Conservation (phyloP, 2,888 invertebrate species). For the Stramonita haemastoma region DNA sequence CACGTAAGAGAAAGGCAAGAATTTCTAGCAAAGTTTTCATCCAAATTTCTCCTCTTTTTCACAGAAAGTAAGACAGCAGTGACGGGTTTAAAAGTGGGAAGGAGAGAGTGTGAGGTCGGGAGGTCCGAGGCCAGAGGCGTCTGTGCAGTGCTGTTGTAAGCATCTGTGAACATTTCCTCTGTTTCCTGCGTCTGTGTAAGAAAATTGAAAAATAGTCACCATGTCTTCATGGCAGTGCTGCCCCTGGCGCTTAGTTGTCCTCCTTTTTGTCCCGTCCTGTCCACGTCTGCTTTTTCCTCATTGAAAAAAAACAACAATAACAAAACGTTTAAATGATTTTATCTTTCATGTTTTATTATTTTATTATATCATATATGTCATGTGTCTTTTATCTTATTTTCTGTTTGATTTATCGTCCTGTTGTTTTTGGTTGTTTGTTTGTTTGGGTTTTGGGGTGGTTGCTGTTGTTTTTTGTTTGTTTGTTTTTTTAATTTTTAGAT, state of each 20-base stretch:
- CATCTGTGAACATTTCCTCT: conserved; percentile 39
- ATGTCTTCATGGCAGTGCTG: conserved; percentile 34
- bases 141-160: conserved; percentile 34
- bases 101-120: not conserved
- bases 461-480: no score
- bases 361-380: not conserved
- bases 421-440: no score
- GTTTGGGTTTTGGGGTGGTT: no score
- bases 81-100: not conserved
- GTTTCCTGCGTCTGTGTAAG: conserved; percentile 31
- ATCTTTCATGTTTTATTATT: not conserved
- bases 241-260: not conserved
- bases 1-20: not conserved
- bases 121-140: conserved; percentile 40
- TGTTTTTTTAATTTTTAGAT: no score
- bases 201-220: conserved; percentile 40
- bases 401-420: no score
- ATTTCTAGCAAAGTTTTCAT: not conserved
- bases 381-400: no score
- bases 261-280: not conserved
- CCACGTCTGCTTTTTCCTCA: not conserved
- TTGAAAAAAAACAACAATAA: no score
- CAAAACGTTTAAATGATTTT: no score
- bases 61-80: not conserved
- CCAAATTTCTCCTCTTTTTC: not conserved